Evolutionary conservation across 1,140 invertebrate species (phyloP).

Genomic region (Drosophila kepulauana): DNA sequence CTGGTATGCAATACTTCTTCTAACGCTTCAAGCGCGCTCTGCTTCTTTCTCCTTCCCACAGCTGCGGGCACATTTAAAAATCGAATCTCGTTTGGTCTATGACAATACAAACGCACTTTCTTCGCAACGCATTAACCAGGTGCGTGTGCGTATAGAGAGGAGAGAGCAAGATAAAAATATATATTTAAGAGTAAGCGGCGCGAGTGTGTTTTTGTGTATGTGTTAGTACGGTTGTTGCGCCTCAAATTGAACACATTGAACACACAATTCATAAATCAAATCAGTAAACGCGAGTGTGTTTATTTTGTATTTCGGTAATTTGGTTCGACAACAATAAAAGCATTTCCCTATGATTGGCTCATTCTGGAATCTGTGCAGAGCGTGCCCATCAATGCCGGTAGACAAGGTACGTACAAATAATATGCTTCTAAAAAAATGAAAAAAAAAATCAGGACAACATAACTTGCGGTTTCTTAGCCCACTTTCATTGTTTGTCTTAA

Average conservation of each 20-base stretch:
- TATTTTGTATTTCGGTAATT: conserved; percentile 72
- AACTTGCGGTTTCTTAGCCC: conserved; percentile 27
- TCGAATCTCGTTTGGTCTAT: conserved; percentile 66
- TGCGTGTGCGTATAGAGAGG: conserved; percentile 70
- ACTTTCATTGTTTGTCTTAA: conserved; percentile 21
- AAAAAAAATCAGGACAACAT: neutral
- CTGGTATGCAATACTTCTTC: conserved; percentile 75
- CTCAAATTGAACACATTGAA: conserved; percentile 34
- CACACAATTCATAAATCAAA: conserved; percentile 44
- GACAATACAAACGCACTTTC: conserved; percentile 76
- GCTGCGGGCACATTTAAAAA: conserved; percentile 42
- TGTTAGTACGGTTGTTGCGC: conserved; percentile 52
- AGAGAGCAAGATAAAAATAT: conserved; percentile 18
- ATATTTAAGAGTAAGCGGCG: conserved; percentile 16
- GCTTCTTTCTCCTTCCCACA: conserved; percentile 36
- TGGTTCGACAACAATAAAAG: conserved; percentile 66
- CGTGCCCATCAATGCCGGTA: conserved; percentile 96
- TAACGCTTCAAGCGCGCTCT: conserved; percentile 31
- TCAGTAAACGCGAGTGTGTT: conserved; percentile 58
- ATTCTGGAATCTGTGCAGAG: conserved; percentile 97
- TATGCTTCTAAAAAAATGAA: neutral
- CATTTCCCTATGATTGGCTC: conserved; percentile 93
- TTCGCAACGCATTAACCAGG: conserved; percentile 70
- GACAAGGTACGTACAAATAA: conserved; percentile 91
- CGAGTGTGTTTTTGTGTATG: conserved; percentile 41